Evolutionary conservation across 1,140 invertebrate genomes (phyloP).

Genomic region (Pygmarrhopalites habei): DNA sequence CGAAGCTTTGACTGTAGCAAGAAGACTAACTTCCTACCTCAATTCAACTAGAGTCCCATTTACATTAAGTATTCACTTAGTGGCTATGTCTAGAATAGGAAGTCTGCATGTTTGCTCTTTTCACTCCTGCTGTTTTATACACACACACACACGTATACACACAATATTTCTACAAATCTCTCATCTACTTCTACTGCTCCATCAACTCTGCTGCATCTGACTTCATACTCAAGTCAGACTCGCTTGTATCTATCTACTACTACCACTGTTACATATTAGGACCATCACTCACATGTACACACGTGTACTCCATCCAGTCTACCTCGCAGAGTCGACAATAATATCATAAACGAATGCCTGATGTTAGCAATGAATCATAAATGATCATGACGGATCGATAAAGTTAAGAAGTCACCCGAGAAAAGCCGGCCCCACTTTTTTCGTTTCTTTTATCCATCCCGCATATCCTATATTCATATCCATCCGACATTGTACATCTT

Average conservation of each 20-base stretch:
- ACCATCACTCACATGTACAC: not conserved
- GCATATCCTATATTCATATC: too few species aligned
- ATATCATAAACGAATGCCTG: too few species aligned
- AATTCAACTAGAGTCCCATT: not conserved
- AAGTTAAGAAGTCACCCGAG: too few species aligned
- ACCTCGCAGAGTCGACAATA: too few species aligned
- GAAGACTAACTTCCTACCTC: too few species aligned
- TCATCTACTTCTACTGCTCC: not conserved
- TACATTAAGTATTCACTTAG: conserved; percentile 1
- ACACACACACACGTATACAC: not conserved
- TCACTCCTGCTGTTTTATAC: not conserved
- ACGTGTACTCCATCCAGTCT: not conserved
- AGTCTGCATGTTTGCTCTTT: not conserved
- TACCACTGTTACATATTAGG: not conserved
- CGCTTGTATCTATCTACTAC: not conserved
- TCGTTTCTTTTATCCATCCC: too few species aligned
- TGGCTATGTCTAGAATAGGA: not conserved
- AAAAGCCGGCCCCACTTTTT: too few species aligned
- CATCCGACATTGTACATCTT: too few species aligned
- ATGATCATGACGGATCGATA: too few species aligned
- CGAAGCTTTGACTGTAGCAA: too few species aligned
- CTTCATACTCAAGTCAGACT: not conserved
- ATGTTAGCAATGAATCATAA: too few species aligned
- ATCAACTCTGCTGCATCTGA: not conserved
- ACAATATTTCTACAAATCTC: not conserved